Base-by-base conservation (phyloP, 1,140 invertebrate genomes). In the Brachionus manjavacas region DNA sequence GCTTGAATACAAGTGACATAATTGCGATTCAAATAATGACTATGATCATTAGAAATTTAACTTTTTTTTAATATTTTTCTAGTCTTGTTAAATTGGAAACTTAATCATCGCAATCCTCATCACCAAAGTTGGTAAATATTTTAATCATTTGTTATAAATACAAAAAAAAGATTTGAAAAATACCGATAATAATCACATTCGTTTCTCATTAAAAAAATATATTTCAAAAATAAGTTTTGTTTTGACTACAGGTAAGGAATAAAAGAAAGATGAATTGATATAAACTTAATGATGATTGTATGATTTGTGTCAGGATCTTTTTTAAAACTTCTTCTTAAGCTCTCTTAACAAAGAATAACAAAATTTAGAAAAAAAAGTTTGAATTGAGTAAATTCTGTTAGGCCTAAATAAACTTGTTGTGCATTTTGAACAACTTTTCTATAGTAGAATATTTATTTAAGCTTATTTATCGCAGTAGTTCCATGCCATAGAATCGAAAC, bases 131-230 rank as follows among this genome's bases (percentile, higher is more conserved):
- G 43, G 72, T 76, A 76, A 76, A 76, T 49, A 35, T 49, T 49
- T 35, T 76, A 25, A 46, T 49, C 46, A 46, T 49, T 76, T 76
- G 64, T 72, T 41, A 39, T 72, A 16, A 39, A 39, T 76, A 49
- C 41, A 76, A 76, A 76, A 35, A 35, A 49, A 41, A 41, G 39
- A 23, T 74, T 39, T 41, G 16, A 74, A 76, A 25, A 76, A 76
- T 49, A 49, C 72, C 72, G 72, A 76, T 76, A 76, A 76, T 76
- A 49, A 76, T 76, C 39, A 76, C 43, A 76, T 49, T 76, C 35
- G 35, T 74, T 41, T 74, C 39, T 49, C 43, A 25, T 76, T 76
- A 49, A 76, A 76, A 76, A 76, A 46, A 7, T 25, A 72, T 72
- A 41, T 41, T 39, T 39, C 31, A 76, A 76, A 76, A 76, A 76